Evolutionary conservation across 2,113 vertebrate genomes (phyloP), one percentile per base, ranked within the genome.

Genomic region (Halichoeres trimaculatus): DNA sequence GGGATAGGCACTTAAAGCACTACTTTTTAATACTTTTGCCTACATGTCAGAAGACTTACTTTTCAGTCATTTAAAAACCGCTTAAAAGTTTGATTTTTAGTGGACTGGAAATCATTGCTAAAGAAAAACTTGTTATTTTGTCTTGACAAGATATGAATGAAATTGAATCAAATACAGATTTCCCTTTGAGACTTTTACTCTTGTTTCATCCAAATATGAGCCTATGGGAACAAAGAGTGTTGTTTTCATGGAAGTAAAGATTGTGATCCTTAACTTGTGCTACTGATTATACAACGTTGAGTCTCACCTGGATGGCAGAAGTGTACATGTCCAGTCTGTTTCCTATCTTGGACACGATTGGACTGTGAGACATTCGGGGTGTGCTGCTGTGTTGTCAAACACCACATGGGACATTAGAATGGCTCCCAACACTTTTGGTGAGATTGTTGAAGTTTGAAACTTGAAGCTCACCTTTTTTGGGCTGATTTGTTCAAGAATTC

Each of bases 401-500:
- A 50, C 66, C 40, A 24, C 5, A 24, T 4, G 16, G 23, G 54
- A 19, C 47, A 30, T 80, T 52, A 59, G 34, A 24, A 8, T 16
- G 8, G 22, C 56, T 35, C 45, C 10, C 2, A 45, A 34, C 34
- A 41, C 30, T 30, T 4, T 30, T 30, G 30, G 3, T 24, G 36
- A 12, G 4, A 52, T n/a, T n/a, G n/a, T n/a, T n/a, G n/a, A n/a
- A n/a, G n/a, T n/a, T n/a, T n/a, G n/a, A n/a, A n/a, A n/a, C 5
- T 10, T 19, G n/a, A 19, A 1, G 1, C 84, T 94, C 93, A 98
- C 98, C 95, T 98, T 93, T 98, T 99, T 80, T 96, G 96, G 78
- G 94, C 95, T 22, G 95, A 98, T 90, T 96, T 98, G 90, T 93
- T 98, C 90, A 99, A 87, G 86, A 99, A 99, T 78, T 96, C 96